A percentile compares a stretch with the other conserved stretches of the same genome.
Evolutionary conservation across 1,140 invertebrate genomes (phyloP).

Genomic region (Papilio glaucus): DNA sequence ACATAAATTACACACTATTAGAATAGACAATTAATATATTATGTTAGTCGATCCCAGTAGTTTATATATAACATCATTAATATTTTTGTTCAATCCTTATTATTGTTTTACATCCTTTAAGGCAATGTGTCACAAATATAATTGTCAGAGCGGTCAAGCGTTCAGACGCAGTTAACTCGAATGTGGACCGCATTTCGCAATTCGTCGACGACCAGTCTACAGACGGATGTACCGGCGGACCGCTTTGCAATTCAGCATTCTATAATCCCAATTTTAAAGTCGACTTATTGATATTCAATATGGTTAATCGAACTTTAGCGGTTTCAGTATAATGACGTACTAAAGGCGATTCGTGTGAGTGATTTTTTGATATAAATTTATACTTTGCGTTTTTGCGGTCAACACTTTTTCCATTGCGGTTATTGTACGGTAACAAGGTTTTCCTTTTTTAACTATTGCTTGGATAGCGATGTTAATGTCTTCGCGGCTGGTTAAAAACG

Average conservation of each 20-base stretch:
- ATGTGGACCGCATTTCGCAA: no score
- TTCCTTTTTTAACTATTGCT: conserved; percentile 16
- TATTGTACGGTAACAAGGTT: conserved; percentile 7
- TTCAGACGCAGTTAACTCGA: no score
- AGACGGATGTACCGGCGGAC: not conserved
- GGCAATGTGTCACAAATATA: conserved; percentile 23
- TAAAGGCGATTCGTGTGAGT: not conserved
- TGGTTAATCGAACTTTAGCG: conserved; percentile 6
- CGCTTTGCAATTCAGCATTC: conserved; percentile 11
- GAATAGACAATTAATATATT: no score
- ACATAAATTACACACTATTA: no score
- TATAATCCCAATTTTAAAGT: not conserved
- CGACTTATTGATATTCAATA: conserved; percentile 23
- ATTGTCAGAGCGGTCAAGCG: conserved; percentile 3
- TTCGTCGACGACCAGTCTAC: not conserved
- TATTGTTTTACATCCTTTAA: not conserved
- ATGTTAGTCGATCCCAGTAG: no score
- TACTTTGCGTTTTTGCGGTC: conserved; percentile 9
- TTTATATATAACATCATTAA: no score
- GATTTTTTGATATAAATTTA: conserved; percentile 27
- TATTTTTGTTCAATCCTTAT: no score
- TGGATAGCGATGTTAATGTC: not conserved
- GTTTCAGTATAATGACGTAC: conserved; percentile 24
- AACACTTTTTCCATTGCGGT: conserved; percentile 25
- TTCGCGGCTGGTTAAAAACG: conserved; percentile 8